Conservation (phyloP, 2,113 vertebrate species). For the Aldabrachelys gigantea region DNA sequence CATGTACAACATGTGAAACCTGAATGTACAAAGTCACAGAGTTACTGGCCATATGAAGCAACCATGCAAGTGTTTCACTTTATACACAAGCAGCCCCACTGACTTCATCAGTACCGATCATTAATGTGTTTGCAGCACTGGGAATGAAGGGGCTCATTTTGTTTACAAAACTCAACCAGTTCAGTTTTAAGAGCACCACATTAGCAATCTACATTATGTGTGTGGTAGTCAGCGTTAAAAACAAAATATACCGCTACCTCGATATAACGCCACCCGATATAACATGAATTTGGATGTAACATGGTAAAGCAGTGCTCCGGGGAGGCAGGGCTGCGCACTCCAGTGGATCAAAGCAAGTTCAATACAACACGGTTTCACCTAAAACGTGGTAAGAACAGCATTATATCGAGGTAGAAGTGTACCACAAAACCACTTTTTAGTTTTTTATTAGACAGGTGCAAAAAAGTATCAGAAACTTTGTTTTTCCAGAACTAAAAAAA, state of each 20-base stretch:
- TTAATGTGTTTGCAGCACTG: background rate
- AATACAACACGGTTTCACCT: too few relatives aligned
- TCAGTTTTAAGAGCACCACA: background rate
- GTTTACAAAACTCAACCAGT: background rate
- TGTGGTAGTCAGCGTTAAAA: background rate
- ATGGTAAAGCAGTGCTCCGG: too few relatives aligned
- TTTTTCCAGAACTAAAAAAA: background rate
- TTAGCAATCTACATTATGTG: background rate
- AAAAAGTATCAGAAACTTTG: accelerated
- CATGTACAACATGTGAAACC: background rate
- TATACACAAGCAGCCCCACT: background rate
- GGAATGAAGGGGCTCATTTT: background rate
- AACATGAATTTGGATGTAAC: too few relatives aligned
- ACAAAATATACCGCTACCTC: too few relatives aligned
- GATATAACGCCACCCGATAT: too few relatives aligned
- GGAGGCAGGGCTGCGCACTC: too few relatives aligned
- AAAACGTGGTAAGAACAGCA: too few relatives aligned
- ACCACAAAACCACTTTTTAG: background rate
- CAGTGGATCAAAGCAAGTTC: too few relatives aligned
- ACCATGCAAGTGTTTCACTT: background rate
- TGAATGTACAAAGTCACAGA: background rate
- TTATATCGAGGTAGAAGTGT: too few relatives aligned
- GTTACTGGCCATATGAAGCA: background rate
- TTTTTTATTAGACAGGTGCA: accelerated
- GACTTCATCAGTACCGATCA: background rate